phyloP scores from a whole-genome alignment of 2,113 vertebrate species.

The Cyprinodon variegatus region DNA sequence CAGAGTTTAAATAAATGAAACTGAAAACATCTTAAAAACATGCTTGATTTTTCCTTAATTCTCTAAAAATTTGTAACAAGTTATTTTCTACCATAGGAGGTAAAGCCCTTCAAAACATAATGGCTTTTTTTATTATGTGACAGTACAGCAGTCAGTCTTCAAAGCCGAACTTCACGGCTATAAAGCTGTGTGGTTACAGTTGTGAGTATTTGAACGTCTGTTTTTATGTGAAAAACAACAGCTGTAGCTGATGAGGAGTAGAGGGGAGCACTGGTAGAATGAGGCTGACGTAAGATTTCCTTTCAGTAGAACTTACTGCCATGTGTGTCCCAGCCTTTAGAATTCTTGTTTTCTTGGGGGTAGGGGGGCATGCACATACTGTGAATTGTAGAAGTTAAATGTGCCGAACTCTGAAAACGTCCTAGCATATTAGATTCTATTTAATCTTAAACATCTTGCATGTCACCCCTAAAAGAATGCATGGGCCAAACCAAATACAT shows the following conservation, averaged over 20 bases:
- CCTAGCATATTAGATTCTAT: neutral
- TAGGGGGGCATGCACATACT: neutral
- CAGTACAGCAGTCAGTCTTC: neutral
- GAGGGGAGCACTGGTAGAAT: conserved; percentile 11
- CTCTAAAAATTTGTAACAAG: neutral
- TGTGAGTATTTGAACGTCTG: conserved; percentile 6
- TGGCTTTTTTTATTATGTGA: neutral
- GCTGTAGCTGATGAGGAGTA: conserved; percentile 53
- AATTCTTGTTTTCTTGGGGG: too few relatives aligned
- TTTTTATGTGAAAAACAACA: conserved; percentile 69
- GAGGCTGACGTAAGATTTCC: neutral
- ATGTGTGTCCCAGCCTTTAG: neutral
- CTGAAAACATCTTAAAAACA: neutral
- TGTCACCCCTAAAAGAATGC: neutral
- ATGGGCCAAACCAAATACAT: neutral
- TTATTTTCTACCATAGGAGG: neutral
- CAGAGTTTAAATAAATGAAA: neutral
- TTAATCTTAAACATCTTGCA: neutral
- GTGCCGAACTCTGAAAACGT: neutral
- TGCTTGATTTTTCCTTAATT: neutral
- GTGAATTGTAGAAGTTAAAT: conserved; percentile 1
- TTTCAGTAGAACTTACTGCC: conserved; percentile 20
- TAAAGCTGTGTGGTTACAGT: conserved; percentile 2
- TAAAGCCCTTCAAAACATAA: neutral
- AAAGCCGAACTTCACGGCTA: neutral